Conservation (phyloP, 2,888 invertebrate genomes). For the Cataglyphis albicans region DNA sequence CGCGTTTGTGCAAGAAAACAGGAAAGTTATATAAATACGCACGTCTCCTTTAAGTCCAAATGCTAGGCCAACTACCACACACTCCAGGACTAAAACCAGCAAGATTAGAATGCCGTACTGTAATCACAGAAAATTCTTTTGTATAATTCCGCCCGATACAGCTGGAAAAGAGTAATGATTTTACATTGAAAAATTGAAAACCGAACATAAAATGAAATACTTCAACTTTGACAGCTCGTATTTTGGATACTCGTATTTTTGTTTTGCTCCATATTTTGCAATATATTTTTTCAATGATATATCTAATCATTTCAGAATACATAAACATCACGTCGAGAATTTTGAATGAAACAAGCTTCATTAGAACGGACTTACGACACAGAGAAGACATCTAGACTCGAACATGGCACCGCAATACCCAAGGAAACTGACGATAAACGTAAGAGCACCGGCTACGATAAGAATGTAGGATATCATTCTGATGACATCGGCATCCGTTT, state of each 20-base stretch:
- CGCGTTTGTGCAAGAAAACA: neutral
- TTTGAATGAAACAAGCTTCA: conserved; percentile 21
- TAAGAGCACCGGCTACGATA: conserved; percentile 90
- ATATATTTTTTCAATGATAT: neutral
- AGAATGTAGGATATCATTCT: conserved; percentile 90
- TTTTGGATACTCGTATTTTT: neutral
- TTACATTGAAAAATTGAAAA: neutral
- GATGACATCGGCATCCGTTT: conserved; percentile 87
- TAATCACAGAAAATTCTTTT: conserved; percentile 80
- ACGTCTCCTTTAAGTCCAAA: conserved; percentile 89
- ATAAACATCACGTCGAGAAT: neutral
- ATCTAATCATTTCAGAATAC: neutral
- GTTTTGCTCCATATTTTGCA: neutral
- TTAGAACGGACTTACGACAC: conserved; percentile 88
- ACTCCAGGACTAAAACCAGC: conserved; percentile 89
- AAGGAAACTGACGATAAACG: conserved; percentile 91
- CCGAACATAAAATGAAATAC: neutral
- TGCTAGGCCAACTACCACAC: conserved; percentile 89
- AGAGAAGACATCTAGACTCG: conserved; percentile 90
- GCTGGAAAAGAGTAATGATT: neutral
- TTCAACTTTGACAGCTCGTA: neutral
- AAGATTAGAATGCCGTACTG: conserved; percentile 91
- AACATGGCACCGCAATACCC: conserved; percentile 91
- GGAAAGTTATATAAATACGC: conserved; percentile 41
- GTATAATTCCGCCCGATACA: neutral